Evolutionary conservation across 2,113 vertebrate species (phyloP).

Genomic region (Corythornis vintsioides): DNA sequence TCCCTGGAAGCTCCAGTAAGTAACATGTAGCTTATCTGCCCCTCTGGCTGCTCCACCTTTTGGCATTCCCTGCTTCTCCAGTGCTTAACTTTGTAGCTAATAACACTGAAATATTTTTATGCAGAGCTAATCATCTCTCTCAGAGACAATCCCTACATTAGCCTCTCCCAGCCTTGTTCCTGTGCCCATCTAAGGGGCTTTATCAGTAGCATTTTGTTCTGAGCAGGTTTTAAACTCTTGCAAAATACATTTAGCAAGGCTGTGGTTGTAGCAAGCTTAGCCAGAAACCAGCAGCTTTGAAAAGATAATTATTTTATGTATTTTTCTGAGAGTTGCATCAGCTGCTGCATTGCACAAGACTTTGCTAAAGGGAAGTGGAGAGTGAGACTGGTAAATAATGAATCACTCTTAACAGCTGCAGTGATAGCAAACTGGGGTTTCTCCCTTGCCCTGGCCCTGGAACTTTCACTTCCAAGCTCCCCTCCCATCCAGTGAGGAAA

Average conservation of each 20-base stretch:
- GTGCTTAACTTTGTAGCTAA: not conserved
- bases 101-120: not conserved
- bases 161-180: not conserved
- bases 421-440: not conserved
- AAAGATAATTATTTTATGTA: not conserved
- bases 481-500: not conserved
- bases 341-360: not conserved
- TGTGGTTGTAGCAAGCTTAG: not conserved
- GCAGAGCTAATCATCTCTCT: not conserved
- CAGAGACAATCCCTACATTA: not conserved
- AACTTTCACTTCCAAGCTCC: not conserved
- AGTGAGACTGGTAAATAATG: not conserved
- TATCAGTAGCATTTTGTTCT: not conserved
- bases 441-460: not conserved
- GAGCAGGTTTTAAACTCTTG: not conserved
- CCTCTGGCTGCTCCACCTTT: rapidly evolving
- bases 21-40: not conserved
- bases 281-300: not conserved
- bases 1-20: not conserved
- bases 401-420: slow-evolving; percentile 2
- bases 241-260: not conserved
- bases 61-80: not conserved
- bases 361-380: not conserved
- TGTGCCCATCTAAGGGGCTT: not conserved
- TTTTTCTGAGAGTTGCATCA: not conserved